Percentiles rank a stretch among this genome's conserved stretches.
Evolutionary conservation across 1,140 invertebrate species (phyloP).

Genomic region (Pachyrhynchus sulphureomaculatus): DNA sequence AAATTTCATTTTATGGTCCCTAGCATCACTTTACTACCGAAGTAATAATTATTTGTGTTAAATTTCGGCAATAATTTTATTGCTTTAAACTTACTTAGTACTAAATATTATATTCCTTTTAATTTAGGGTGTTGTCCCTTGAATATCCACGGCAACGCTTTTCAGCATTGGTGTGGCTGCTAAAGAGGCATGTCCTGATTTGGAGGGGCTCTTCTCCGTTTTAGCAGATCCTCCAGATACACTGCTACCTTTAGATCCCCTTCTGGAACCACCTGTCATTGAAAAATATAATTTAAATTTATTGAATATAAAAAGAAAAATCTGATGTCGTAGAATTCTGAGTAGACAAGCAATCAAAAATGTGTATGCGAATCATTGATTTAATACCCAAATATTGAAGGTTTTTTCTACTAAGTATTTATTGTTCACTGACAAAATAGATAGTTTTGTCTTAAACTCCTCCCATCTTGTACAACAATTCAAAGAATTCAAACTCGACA

Average conservation of each 20-base stretch:
- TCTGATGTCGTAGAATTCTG: too few relatives aligned
- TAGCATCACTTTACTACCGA: slow-evolving; percentile 47
- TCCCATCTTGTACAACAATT: too few relatives aligned
- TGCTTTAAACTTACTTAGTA: slow-evolving; percentile 11
- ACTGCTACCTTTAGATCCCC: slow-evolving; percentile 67
- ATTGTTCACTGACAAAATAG: too few relatives aligned
- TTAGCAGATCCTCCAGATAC: slow-evolving; percentile 62
- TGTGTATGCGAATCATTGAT: too few relatives aligned
- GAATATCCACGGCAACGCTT: slow-evolving; percentile 61
- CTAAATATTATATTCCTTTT: slow-evolving; percentile 17
- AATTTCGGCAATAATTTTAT: slow-evolving; percentile 18
- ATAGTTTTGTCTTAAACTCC: too few relatives aligned
- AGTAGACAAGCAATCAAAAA: too few relatives aligned
- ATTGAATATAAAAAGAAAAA: too few relatives aligned
- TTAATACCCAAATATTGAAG: too few relatives aligned
- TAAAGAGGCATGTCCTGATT: too few relatives aligned
- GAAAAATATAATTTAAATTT: too few relatives aligned
- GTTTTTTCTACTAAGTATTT: too few relatives aligned
- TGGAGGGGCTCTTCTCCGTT: slow-evolving; percentile 56
- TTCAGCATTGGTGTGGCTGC: slow-evolving; percentile 55
- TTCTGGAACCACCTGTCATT: slow-evolving; percentile 65
- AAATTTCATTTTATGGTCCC: slow-evolving; percentile 47
- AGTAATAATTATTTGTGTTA: slow-evolving; percentile 34
- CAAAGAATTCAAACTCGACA: too few relatives aligned
- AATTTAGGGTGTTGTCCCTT: slow-evolving; percentile 40